Evolutionary conservation across 2,888 invertebrate species (phyloP), one percentile per base, ranked within the genome.

Genomic region (Nymphalis polychloros): DNA sequence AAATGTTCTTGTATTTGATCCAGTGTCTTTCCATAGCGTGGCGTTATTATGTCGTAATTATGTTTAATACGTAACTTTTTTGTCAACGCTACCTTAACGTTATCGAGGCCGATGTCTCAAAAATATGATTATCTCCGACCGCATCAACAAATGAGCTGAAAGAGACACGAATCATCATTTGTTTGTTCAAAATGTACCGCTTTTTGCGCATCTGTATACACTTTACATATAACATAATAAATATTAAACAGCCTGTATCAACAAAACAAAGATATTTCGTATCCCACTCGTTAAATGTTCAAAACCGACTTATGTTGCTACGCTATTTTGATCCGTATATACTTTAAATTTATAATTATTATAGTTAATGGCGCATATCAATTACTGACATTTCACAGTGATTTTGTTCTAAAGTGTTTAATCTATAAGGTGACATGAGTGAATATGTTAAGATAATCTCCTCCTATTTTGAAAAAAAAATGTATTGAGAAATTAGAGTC

Each of bases 91-190:
- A 79, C 84, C 65, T 74, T 78, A 79, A 79, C 81, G 84, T 84
- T 86, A 86, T 87, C 83, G 87, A 83, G 86, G 86, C 82, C 83
- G 87, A 88, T 87, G 85, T 87, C 81, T 84, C 82, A 88, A 87
- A 88, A 88, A 88, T 88, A 88, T 88, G 87, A 88, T 87, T 86
- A 88, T 85, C 85, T 78, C 78, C 77, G 79, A 81, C 82, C 82
- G 79, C 84, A 84, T 87, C 78, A 76, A 83, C 85, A 84, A 87
- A 87, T 83, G 86, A 88, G 85, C 81, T 83, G 85, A 81, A 78
- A 77, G 76, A 77, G 77, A 69, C 77, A 52, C 53, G 53, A 69
- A 69, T 73, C 70, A 72, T 74, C 72, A 70, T 73, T 69, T 71
- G 73, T 64, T 71, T 69, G 67, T 61, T 69, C 63, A 63, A 71